Conservation (phyloP, 2,797 vertebrate genomes). For the Astyanax mexicanus region DNA sequence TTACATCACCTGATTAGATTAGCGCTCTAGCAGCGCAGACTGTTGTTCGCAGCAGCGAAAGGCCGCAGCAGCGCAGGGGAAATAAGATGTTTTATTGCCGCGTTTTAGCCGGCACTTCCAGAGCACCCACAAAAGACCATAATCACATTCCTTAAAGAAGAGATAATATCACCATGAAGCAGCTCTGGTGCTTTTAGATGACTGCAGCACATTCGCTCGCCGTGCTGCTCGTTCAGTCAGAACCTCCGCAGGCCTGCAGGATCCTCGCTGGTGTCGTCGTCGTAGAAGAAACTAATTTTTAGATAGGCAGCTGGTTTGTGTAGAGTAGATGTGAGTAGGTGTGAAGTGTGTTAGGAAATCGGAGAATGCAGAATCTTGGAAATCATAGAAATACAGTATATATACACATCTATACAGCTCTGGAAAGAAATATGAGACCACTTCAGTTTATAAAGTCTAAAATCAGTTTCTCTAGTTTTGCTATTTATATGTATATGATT, state of each 20-base stretch:
- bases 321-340: conserved; percentile 36
- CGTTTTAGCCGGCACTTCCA: conserved; percentile 4
- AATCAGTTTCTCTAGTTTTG: too few species aligned
- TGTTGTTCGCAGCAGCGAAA: conserved; percentile 30
- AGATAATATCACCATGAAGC: conserved; percentile 2
- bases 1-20: conserved; percentile 54
- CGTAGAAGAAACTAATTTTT: too few species aligned
- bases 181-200: conserved; percentile 4
- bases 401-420: too few species aligned
- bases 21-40: conserved; percentile 37
- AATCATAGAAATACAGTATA: too few species aligned
- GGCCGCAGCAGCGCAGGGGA: not conserved
- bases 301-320: conserved; percentile 49
- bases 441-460: too few species aligned
- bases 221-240: conserved; percentile 41
- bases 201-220: conserved; percentile 39
- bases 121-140: conserved; percentile 33
- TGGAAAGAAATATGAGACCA: too few species aligned
- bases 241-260: conserved; percentile 39
- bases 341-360: too few species aligned
- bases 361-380: too few species aligned
- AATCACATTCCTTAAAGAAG: conserved; percentile 8
- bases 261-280: conserved; percentile 41
- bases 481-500: too few species aligned
- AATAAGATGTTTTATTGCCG: conserved; percentile 16